phyloP scores from a whole-genome alignment of 2,888 invertebrate genomes.

The Drosophila ochracea region DNA sequence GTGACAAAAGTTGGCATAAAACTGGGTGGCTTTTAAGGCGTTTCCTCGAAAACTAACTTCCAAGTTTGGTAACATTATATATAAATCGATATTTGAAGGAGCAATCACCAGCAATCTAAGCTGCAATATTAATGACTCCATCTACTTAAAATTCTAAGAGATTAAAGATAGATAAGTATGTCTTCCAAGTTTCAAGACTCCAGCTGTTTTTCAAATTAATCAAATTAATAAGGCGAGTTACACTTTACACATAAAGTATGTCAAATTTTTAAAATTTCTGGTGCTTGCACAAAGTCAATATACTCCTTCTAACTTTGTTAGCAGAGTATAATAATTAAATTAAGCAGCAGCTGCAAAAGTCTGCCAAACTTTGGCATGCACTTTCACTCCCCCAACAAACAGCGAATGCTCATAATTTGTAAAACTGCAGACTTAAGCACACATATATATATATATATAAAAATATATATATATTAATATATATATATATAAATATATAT shows the following conservation, averaged over 20 bases:
- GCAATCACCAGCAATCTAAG: too few species aligned
- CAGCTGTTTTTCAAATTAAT: too few species aligned
- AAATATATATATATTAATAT: not conserved
- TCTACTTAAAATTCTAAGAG: not conserved
- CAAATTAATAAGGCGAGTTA: too few species aligned
- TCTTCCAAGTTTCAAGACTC: too few species aligned
- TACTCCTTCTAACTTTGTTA: not conserved
- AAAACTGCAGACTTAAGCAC: not conserved
- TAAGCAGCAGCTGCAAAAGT: not conserved
- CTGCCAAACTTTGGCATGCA: slow-evolving; percentile 20
- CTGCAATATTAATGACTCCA: not conserved
- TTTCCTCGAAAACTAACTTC: not conserved
- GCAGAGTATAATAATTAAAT: slow-evolving; percentile 6
- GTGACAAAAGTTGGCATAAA: too few species aligned
- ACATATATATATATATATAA: not conserved
- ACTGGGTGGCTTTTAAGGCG: not conserved
- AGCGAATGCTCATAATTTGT: slow-evolving; percentile 48
- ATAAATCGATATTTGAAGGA: too few species aligned
- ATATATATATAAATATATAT: not conserved
- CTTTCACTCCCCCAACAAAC: slow-evolving; percentile 10
- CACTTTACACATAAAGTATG: too few species aligned
- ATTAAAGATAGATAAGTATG: too few species aligned
- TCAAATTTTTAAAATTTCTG: too few species aligned
- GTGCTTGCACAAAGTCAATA: not conserved
- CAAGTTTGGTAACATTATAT: not conserved